phyloP scores from a whole-genome alignment of 2,797 vertebrate genomes.

The Chloroceryle inda region DNA sequence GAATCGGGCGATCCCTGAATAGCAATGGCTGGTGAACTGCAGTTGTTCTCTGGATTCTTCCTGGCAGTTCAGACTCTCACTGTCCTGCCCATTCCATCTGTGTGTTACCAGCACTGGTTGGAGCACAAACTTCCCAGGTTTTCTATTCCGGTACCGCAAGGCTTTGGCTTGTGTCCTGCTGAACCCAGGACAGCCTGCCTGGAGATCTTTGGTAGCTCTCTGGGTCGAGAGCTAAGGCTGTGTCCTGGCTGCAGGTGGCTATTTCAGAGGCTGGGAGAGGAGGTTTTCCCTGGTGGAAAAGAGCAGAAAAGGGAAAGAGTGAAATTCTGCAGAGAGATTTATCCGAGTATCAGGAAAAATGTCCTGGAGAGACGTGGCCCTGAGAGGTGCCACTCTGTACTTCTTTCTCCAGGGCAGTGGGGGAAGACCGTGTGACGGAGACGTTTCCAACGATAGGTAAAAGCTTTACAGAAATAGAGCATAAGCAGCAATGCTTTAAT shows the following conservation, averaged over 20 bases:
- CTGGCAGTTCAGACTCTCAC: background rate
- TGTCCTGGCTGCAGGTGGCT: background rate
- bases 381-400: background rate
- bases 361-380: accelerated
- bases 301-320: background rate
- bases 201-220: background rate
- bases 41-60: background rate
- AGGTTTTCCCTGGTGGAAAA: background rate
- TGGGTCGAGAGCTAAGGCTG: background rate
- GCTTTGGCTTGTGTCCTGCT: background rate
- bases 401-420: background rate
- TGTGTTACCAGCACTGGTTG: accelerated
- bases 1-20: background rate
- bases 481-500: background rate
- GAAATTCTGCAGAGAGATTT: background rate
- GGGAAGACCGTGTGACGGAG: background rate
- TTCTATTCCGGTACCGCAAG: background rate
- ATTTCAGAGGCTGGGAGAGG: background rate
- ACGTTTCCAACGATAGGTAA: background rate
- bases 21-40: background rate
- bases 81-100: background rate
- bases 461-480: background rate
- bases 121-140: background rate
- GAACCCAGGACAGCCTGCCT: background rate
- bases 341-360: background rate